Conservation (phyloP, 1,140 invertebrate species). For the Musca vetustissima region DNA sequence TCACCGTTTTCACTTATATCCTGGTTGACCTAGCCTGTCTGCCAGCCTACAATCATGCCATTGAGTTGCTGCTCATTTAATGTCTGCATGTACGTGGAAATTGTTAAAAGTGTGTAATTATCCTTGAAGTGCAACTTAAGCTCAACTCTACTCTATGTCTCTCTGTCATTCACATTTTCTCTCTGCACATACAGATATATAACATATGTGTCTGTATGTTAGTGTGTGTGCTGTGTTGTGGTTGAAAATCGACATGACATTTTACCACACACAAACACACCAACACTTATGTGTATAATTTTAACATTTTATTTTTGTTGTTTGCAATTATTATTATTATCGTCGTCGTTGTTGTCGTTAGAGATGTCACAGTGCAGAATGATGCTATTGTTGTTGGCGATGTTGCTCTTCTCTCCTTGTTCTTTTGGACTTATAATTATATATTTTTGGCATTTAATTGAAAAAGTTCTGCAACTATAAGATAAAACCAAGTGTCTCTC, state of each 20-base stretch:
- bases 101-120: constrained; percentile 23
- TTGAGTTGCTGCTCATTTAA: neutral
- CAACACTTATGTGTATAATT: constrained; percentile 21
- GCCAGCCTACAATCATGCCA: no score
- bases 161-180: no score
- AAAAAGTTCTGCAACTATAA: constrained; percentile 9
- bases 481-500: neutral
- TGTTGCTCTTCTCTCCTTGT: neutral
- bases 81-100: constrained; percentile 3
- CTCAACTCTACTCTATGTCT: no score
- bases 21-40: no score
- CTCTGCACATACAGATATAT: neutral
- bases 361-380: no score
- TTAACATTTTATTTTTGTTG: constrained; percentile 11
- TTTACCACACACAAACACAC: constrained; percentile 22
- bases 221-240: neutral
- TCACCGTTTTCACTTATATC: no score
- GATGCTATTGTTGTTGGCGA: neutral
- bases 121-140: constrained; percentile 14
- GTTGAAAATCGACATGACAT: constrained; percentile 23
- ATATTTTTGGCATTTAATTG: constrained; percentile 16
- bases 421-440: neutral
- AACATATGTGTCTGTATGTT: no score
- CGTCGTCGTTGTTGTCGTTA: no score
- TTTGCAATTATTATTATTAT: no score